Base-by-base conservation (phyloP, 2,113 vertebrate genomes). In the Thymallus thymallus region DNA sequence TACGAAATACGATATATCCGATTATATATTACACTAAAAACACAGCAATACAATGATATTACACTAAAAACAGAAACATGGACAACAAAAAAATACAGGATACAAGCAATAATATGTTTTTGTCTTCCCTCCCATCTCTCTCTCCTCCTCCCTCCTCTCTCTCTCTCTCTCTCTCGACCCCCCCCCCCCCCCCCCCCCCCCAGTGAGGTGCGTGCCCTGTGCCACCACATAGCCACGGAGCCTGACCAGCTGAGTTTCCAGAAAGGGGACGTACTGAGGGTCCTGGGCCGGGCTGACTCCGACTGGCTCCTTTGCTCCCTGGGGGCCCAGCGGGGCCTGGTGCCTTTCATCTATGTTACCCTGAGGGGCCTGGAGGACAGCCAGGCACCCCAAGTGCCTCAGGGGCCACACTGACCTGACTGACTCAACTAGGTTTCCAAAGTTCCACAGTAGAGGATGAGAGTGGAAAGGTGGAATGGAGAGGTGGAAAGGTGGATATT, bases 231-330 rank as follows among this genome's bases (percentile, higher is more conserved):
- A 20, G 97, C 96, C 86, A 95, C 95, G 0, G 95, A 97, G 86
- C 89, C 92, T 0, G 96, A 94, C 63, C 98, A 97, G 75, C 94
- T 97, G 85, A 97, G 97, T 92, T 97, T 99, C 95, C 93, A 87
- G 81, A 97, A 96, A 69, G 96, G 95, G 0, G 96, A 98, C 1
- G 29, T 94, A 71, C 88, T 97, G 51, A 91, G 78, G 12, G 96
- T 97, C 66, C 85, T 95, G 82, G 89, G 93, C 82, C 92, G 92
- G 32, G 94, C 93, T 0, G 93, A 94, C 0, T 87, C 93, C 4
- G 96, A 98, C 87, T 97, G 96, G 95, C 92, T 98, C 82, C 90
- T 91, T 71, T 97, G 97, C 77, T 91, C 94, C 46, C 89, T 92
- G 6, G 95, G 94, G 62, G 85, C 92, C 0, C 80, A 88, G 73